Evolutionary conservation across 2,797 vertebrate species (phyloP), one percentile per base, ranked within the genome.

Genomic region (Kryptolebias ocellatus): DNA sequence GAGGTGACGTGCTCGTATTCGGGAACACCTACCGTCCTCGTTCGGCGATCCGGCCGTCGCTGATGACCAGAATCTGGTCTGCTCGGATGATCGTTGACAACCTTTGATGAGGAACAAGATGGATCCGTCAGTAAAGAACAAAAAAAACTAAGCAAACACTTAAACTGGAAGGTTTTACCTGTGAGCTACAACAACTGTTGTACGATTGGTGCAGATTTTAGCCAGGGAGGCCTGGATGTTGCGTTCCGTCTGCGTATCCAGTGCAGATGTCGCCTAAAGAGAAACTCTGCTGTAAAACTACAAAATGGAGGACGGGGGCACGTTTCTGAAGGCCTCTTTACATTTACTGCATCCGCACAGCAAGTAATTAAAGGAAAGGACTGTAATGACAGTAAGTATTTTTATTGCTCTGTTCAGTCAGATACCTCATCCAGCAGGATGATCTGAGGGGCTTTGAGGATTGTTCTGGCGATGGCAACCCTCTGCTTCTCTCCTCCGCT

Each of bases 401-500:
- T 2, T 24, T 24, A 2, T 24, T 24, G 20, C 20, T 24, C 20
- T 6, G 17, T 1, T 9, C 14, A 11, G 24, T 34, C 14, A 16
- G 15, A 55, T 18, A 98, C 97, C 96, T 99, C 97, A 10, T 99
- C 98, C 67, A 99, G 91, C 54, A 99, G 93, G 68, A 99, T 92
- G 83, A 99, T 96, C 87, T 87, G 90, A 0, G 97, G 98, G 0
- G 93, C 95, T 85, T 99, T 99, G 69, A 99, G 95, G 83, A 99
- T 96, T 7, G 98, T 97, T 53, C 98, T 95, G 39, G 97, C 98
- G 0, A 99, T 98, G 74, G 97, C 97, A 0, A 99, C 95, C 0
- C 97, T 94, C 84, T 99, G 98, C 84, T 99, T 99, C 91, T 99
- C 98, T 15, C 98, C 98, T 5, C 98, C 98, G 0, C 98, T 99